A percentile compares a stretch with the other conserved stretches of the same genome.
Evolutionary conservation across 1,140 invertebrate genomes (phyloP).

Genomic region (Euschistus heros): DNA sequence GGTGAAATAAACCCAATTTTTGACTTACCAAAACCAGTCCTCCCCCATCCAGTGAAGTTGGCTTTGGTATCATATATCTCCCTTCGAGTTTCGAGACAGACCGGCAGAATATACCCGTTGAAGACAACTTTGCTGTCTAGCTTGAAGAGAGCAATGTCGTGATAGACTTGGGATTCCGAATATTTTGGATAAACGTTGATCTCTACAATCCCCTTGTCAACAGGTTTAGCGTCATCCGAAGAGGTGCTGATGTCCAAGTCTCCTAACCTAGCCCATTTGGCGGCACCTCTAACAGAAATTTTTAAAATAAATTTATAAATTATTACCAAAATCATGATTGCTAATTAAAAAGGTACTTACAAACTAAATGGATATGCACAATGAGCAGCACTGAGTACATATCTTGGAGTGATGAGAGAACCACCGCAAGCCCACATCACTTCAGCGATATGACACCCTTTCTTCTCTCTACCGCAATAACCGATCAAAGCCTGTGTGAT

Average conservation of each 20-base stretch:
- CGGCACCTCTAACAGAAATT: constrained; percentile 17
- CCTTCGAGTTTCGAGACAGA: constrained; percentile 34
- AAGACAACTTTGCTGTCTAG: constrained; percentile 34
- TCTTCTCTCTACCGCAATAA: not conserved
- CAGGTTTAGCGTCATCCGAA: constrained; percentile 25
- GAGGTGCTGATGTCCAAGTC: constrained; percentile 29
- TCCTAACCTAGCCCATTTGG: constrained; percentile 30
- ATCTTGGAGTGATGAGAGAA: constrained; percentile 40
- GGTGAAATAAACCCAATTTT: no score
- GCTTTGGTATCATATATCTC: constrained; percentile 26
- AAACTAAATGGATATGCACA: constrained; percentile 31
- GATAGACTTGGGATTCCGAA: constrained; percentile 36
- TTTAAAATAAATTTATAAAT: no score
- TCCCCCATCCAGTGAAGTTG: constrained; percentile 44
- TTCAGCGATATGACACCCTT: not conserved
- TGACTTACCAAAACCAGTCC: constrained; percentile 28
- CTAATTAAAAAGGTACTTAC: no score
- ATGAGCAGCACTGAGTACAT: constrained; percentile 42
- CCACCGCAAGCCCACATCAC: constrained; percentile 36
- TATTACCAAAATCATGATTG: no score
- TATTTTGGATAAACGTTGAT: constrained; percentile 40
- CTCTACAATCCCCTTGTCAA: constrained; percentile 31
- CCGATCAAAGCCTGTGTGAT: not conserved
- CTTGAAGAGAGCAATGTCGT: constrained; percentile 50
- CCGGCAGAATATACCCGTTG: constrained; percentile 36